Evolutionary conservation across 1,140 invertebrate genomes (phyloP), one percentile per base, ranked within the genome.

Genomic region (Grapholita molesta): DNA sequence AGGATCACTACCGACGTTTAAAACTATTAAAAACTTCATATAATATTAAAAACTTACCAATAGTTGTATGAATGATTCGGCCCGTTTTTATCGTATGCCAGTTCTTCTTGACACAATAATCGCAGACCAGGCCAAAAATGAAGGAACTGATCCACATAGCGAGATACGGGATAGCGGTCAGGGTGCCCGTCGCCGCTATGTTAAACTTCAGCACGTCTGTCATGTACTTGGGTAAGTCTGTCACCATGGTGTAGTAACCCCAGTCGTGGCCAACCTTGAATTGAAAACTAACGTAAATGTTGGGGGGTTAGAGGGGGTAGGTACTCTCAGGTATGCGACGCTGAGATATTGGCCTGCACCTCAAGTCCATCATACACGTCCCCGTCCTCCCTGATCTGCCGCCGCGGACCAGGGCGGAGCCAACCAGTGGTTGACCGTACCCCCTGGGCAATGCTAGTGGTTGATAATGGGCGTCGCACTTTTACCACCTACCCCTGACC

Each of bases 201-300:
- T 96, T 93, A 78, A 96, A 97, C 69, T 96, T 94, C 0, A 98
- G 92, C 0, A 97, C 95, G 78, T 95, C 94, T 55, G 94, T 95
- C 94, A 98, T 95, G 88, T 97, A 97, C 69, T 96, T 95, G 0
- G 98, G 97, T 5, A 99, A 91, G 76, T 97, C 96, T 48, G 95
- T 96, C 3, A 98, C 93, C 88, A 98, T 94, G 4, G 96, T 97
- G 78, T 97, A 97, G 78, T 97, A 96, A 0, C 95, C 96, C 96
- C 96, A 98, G 78, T 97, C 96, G 80, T 97, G 96, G 23, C 96
- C 95, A 71, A 97, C 81, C 82, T 95, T 0, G 7, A 25, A 61
- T 4, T 84, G 2, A 81, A 79, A 72, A 69, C 15, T 69, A 69
- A 33, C 24, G 48, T 52, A n/a, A 42, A 52, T 66, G 69, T 8